phyloP scores from a whole-genome alignment of 1,140 invertebrate species.

The Nasonia longicornis region DNA sequence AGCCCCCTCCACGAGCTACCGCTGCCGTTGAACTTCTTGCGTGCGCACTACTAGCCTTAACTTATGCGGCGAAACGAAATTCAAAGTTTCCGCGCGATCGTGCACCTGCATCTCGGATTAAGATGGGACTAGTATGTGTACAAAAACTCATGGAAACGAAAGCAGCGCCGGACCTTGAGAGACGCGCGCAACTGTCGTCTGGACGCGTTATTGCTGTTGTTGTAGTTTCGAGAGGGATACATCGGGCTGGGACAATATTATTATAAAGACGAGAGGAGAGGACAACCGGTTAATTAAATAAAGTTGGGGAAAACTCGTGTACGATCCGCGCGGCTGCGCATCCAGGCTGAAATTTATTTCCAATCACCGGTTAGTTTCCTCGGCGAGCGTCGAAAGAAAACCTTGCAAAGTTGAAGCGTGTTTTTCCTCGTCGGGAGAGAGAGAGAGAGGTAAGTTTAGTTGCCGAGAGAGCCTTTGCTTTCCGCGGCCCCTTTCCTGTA shows the following conservation, averaged over 20 bases:
- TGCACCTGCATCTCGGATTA: conserved; percentile 40
- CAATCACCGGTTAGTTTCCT: neutral
- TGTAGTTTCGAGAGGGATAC: neutral
- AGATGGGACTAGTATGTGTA: conserved; percentile 4
- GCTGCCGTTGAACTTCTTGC: neutral
- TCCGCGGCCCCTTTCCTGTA: neutral
- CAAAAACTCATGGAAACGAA: conserved; percentile 21
- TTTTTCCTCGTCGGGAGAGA: neutral
- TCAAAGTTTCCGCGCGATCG: conserved; percentile 41
- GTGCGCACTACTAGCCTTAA: conserved; percentile 4
- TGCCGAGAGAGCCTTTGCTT: conserved; percentile 20
- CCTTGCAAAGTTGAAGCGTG: conserved; percentile 20
- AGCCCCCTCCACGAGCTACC: neutral
- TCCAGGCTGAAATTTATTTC: neutral
- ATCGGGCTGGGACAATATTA: neutral
- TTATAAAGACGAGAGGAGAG: neutral
- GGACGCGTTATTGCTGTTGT: neutral
- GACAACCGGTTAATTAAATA: neutral
- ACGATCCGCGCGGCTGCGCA: neutral
- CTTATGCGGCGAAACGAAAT: conserved; percentile 43
- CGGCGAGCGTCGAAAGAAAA: neutral
- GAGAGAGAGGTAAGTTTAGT: conserved; percentile 22
- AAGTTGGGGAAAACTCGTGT: neutral
- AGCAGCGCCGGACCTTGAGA: neutral
- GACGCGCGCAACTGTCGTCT: neutral